Percentiles rank a stretch among this genome's conserved stretches.
phyloP scores from a whole-genome alignment of 37 sponge, comb jelly and placozoan genomes.

The Amphimedon queenslandica region DNA sequence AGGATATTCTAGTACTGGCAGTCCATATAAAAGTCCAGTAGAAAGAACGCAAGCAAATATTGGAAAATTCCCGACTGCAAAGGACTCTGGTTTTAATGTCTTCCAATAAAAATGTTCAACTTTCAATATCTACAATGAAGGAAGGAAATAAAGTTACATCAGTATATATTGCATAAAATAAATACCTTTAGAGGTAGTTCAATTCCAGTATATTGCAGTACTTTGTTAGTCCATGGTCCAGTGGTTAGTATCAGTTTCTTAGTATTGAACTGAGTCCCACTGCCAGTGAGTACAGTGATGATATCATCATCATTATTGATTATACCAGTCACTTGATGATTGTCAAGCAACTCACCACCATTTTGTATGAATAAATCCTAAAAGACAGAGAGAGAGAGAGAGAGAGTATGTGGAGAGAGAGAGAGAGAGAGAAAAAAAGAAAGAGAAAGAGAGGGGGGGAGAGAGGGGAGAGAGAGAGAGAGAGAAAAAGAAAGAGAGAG shows the following conservation, averaged over 20 bases:
- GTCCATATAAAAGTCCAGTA: not conserved
- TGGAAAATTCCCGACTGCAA: conserved; percentile 1
- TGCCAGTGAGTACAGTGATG: conserved; percentile 38
- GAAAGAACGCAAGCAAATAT: not conserved
- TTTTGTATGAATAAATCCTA: not conserved
- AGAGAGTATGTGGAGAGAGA: conserved; percentile 11
- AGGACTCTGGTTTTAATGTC: conserved; percentile 30
- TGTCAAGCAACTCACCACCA: conserved; percentile 64
- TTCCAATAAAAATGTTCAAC: conserved; percentile 60
- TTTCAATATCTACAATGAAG: conserved; percentile 31
- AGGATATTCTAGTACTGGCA: conserved; percentile 1
- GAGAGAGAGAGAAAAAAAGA: no score
- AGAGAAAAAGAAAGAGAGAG: not conserved
- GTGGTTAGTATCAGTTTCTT: conserved; percentile 67
- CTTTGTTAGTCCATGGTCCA: conserved; percentile 67
- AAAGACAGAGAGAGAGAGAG: conserved; percentile 1
- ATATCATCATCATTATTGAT: conserved; percentile 39
- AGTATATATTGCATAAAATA: not conserved
- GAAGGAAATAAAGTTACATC: not conserved
- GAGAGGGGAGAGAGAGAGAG: conserved; percentile 3
- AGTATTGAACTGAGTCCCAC: conserved; percentile 37
- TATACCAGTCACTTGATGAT: conserved; percentile 58
- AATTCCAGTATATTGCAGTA: conserved; percentile 44
- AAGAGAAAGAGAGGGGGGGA: not conserved
- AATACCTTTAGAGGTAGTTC: conserved; percentile 55